phyloP scores from a whole-genome alignment of 92 coral and sea anemone species.

The Epizoanthus rinbou region DNA sequence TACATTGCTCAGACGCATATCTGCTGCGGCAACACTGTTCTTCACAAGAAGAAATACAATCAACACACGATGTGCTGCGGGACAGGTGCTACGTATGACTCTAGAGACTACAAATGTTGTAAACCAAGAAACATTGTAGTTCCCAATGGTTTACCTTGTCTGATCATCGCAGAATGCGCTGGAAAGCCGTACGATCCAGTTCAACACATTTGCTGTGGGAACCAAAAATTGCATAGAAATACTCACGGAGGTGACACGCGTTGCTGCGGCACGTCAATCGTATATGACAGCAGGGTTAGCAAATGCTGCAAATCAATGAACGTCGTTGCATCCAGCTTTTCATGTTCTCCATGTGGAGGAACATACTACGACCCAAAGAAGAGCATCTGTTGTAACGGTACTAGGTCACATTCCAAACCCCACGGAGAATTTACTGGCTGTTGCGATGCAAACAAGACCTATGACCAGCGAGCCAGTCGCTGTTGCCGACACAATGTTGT shows the following conservation, averaged over 20 bases:
- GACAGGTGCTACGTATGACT: background rate
- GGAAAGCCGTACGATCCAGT: conserved; percentile 5
- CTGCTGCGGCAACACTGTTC: background rate
- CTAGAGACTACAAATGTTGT: conserved; percentile 3
- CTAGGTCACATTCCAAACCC: background rate
- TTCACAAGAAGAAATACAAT: background rate
- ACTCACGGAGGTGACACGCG: background rate
- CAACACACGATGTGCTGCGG: conserved; percentile 14
- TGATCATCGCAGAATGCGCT: background rate
- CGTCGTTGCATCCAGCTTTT: background rate
- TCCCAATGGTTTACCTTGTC: conserved; percentile 4
- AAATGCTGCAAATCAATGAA: background rate
- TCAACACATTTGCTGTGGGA: background rate
- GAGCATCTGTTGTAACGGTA: background rate
- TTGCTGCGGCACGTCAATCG: background rate
- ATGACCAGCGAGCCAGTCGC: background rate
- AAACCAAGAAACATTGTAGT: background rate
- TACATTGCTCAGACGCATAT: background rate
- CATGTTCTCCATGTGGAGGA: conserved; percentile 3
- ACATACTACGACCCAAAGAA: background rate
- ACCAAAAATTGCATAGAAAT: background rate
- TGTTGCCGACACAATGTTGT: background rate
- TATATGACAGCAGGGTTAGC: background rate
- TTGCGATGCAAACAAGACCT: conserved; percentile 9
- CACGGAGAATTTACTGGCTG: background rate